Evolutionary conservation across 2,113 vertebrate genomes (phyloP).

Genomic region (Physeter macrocephalus): DNA sequence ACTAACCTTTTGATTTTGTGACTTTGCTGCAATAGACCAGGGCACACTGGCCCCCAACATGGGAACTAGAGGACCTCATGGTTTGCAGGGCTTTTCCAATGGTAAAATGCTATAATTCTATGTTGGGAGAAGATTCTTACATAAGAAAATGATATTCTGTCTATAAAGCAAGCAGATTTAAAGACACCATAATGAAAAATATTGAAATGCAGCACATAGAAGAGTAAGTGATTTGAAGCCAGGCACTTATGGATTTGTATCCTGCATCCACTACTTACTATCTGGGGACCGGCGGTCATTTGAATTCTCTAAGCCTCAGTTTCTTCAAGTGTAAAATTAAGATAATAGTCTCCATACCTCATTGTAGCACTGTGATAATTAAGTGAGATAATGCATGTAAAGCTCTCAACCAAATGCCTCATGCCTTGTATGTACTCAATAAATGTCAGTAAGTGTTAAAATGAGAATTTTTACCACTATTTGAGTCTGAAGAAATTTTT

Average conservation of each 20-base stretch:
- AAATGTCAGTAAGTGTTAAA: background rate
- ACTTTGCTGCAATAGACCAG: background rate
- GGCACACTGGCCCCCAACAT: background rate
- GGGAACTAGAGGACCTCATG: background rate
- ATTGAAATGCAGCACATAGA: background rate
- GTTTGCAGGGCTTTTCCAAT: background rate
- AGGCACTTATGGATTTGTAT: background rate
- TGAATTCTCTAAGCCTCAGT: background rate
- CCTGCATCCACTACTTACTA: background rate
- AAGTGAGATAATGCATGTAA: background rate
- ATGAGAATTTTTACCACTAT: background rate
- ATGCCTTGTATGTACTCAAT: background rate
- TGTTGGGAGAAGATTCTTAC: background rate
- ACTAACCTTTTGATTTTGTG: too few relatives aligned
- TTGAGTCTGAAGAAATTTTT: slow-evolving; percentile 39
- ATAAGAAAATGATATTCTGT: background rate
- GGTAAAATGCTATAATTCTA: background rate
- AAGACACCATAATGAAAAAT: background rate
- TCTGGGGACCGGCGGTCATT: background rate
- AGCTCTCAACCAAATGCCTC: background rate
- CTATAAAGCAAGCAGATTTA: background rate
- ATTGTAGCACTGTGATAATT: background rate
- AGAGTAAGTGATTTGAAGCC: background rate
- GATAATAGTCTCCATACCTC: background rate
- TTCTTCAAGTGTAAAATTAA: background rate